Evolutionary conservation across 2,888 invertebrate genomes (phyloP).

Genomic region (Sinhomidia bicolor): DNA sequence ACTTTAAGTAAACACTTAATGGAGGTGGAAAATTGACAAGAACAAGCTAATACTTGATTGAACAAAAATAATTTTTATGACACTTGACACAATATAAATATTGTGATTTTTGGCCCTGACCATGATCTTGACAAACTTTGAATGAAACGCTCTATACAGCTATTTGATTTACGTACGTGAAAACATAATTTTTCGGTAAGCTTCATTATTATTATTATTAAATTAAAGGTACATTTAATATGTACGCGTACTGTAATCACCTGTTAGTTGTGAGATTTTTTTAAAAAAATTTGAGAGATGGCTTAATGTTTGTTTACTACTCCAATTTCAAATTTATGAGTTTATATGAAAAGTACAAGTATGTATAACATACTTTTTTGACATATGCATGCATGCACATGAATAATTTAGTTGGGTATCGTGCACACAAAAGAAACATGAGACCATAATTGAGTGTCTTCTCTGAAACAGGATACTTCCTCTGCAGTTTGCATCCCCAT

Average conservation of each 20-base stretch:
- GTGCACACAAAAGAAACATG: conserved; percentile 43
- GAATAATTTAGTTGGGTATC: background rate
- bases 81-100: background rate
- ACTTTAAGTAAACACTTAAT: conserved; percentile 23
- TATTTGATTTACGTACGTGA: too few relatives aligned
- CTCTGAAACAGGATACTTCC: conserved; percentile 70
- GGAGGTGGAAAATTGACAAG: background rate
- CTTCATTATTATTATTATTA: too few relatives aligned
- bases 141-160: too few relatives aligned
- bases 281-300: too few relatives aligned
- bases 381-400: background rate
- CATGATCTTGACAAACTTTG: too few relatives aligned
- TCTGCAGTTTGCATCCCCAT: conserved; percentile 20
- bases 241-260: background rate
- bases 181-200: too few relatives aligned
- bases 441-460: conserved; percentile 71
- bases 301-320: too few relatives aligned
- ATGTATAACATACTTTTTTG: background rate
- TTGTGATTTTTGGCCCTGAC: too few relatives aligned
- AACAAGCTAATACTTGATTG: conserved; percentile 5
- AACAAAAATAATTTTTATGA: background rate
- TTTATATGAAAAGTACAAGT: background rate
- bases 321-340: background rate
- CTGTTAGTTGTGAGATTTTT: background rate
- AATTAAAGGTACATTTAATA: too few relatives aligned